Percentiles rank a stretch among this genome's conserved stretches.
Evolutionary conservation across 2,888 invertebrate species (phyloP).

Genomic region (Alentia gelatinosa): DNA sequence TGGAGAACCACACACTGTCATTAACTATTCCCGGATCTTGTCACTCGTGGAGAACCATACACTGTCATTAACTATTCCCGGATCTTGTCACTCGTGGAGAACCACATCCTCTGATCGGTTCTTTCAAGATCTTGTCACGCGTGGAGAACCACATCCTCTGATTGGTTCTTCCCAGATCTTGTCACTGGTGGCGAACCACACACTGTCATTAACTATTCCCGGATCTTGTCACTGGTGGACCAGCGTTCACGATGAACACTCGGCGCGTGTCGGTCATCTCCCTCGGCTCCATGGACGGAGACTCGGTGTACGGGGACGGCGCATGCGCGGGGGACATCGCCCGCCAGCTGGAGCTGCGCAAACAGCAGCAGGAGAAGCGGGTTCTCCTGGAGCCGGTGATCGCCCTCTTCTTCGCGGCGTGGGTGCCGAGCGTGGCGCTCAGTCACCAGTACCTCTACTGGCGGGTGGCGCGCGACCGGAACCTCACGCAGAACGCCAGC

Average conservation of each 20-base stretch:
- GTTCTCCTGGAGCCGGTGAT: slow-evolving; percentile 29
- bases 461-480: slow-evolving; percentile 9
- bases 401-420: slow-evolving; percentile 6
- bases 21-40: no score
- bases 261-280: slow-evolving; percentile 18
- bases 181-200: no score
- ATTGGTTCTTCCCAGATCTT: no score
- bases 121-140: no score
- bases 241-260: slow-evolving; percentile 9
- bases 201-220: no score
- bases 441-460: slow-evolving; percentile 33
- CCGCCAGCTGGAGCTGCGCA: background rate
- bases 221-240: no score
- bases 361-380: background rate
- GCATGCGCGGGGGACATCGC: background rate
- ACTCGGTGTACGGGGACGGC: background rate
- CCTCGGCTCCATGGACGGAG: background rate
- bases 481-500: background rate
- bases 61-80: no score
- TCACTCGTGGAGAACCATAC: no score
- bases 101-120: no score
- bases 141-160: no score
- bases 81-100: no score
- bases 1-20: no score
- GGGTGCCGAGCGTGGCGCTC: slow-evolving; percentile 6